phyloP scores from a whole-genome alignment of 1,140 invertebrate species.

The Apolygus lucorum region DNA sequence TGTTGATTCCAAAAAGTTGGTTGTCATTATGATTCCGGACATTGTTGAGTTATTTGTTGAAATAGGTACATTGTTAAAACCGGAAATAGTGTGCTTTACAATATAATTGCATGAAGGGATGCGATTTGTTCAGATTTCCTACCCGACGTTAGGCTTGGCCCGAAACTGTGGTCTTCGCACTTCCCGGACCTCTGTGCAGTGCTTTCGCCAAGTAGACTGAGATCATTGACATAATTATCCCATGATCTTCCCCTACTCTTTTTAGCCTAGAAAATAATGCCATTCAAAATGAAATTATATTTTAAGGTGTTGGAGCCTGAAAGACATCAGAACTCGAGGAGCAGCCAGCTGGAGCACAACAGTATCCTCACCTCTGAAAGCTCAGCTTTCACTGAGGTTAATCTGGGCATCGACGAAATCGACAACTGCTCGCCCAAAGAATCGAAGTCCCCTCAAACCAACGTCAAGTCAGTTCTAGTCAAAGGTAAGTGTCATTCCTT shows the following conservation, averaged over 20 bases:
- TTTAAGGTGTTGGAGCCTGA: neutral
- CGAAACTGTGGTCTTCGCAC: no score
- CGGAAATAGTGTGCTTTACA: no score
- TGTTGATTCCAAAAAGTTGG: no score
- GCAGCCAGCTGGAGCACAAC: neutral
- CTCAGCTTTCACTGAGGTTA: neutral
- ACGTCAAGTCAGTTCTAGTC: conserved; percentile 6
- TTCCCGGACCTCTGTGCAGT: no score
- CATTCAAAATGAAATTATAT: neutral
- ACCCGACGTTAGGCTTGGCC: no score
- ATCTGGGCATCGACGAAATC: conserved; percentile 22
- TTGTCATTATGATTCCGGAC: no score
- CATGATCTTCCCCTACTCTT: no score
- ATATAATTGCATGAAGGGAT: no score
- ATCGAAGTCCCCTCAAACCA: neutral
- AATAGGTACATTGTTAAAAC: no score
- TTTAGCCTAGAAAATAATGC: neutral
- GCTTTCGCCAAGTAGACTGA: no score
- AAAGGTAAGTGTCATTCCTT: conserved; percentile 5
- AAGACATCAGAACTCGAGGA: neutral
- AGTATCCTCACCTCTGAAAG: neutral
- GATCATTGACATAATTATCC: neutral
- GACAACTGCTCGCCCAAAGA: conserved; percentile 22
- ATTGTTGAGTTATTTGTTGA: no score
- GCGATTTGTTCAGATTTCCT: no score